A percentile compares a stretch with the other conserved stretches of the same genome.
phyloP scores from a whole-genome alignment of 2,113 vertebrate genomes.

The Alectura lathami region DNA sequence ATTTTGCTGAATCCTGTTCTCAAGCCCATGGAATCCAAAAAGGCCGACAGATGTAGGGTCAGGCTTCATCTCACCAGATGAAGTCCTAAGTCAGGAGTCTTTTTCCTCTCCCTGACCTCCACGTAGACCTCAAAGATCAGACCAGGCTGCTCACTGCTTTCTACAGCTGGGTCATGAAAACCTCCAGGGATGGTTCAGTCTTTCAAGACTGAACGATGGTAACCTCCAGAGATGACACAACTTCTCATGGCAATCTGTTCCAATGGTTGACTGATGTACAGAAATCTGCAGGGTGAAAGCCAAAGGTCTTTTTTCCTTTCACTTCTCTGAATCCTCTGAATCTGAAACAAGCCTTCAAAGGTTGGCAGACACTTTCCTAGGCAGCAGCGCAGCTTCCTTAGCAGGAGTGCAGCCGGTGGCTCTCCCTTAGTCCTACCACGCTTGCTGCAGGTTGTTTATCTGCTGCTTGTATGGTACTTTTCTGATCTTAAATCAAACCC shows the following conservation, averaged over 20 bases:
- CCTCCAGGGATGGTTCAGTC: background rate
- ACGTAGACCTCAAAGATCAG: too few relatives aligned
- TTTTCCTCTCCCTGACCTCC: background rate
- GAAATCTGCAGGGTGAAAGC: background rate
- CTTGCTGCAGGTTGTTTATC: background rate
- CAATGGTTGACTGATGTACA: background rate
- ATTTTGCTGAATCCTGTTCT: background rate
- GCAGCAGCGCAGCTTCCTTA: too few relatives aligned
- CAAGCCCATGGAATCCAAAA: background rate
- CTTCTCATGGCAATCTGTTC: background rate
- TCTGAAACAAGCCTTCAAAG: background rate
- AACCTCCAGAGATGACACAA: background rate
- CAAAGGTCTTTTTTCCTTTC: background rate
- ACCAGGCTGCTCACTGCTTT: background rate
- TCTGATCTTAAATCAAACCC: background rate
- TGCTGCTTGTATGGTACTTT: rapidly evolving
- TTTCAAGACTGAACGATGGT: too few relatives aligned
- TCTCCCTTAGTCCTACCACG: rapidly evolving
- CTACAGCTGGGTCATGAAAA: background rate
- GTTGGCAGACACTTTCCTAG: background rate
- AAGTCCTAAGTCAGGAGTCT: background rate
- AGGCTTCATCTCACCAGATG: background rate
- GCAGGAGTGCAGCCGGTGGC: rapidly evolving
- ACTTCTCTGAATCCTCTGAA: background rate
- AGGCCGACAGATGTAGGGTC: background rate